A percentile compares a stretch with the other conserved stretches of the same genome.
These are phyloP conservation scores for Crypturellus tataupa DNA, from an alignment of 2,797 vertebrate genomes.

Conservation along the genomic window DNA sequence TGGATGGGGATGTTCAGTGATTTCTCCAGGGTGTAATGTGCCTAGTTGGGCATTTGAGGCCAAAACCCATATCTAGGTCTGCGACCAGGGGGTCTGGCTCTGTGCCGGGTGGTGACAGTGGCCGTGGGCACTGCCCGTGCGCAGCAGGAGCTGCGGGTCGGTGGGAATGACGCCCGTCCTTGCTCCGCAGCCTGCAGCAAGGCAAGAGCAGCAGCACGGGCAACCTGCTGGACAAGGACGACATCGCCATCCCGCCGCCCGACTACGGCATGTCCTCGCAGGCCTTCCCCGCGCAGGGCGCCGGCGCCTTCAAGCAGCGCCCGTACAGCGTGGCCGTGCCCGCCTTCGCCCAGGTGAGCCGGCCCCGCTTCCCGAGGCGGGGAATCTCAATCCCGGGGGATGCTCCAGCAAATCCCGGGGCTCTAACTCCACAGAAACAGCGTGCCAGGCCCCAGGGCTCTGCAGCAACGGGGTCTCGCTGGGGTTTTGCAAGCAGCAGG, in stretches of 20 bases:
- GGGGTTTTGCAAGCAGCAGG: background rate
- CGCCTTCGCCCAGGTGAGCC: slow-evolving; percentile 91
- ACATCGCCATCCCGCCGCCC: slow-evolving; percentile 83
- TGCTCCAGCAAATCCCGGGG: background rate
- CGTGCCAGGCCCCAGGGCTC: rapidly evolving
- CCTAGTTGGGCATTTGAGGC: background rate
- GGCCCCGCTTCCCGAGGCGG: too few relatives aligned
- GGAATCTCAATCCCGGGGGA: background rate
- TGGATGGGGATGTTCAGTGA: rapidly evolving
- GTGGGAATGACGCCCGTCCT: background rate
- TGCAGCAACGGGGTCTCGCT: rapidly evolving
- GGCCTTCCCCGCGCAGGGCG: slow-evolving; percentile 82
- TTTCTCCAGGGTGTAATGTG: rapidly evolving
- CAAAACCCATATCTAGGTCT: background rate
- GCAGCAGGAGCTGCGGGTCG: too few relatives aligned
- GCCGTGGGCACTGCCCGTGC: background rate
- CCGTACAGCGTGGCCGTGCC: slow-evolving; percentile 93
- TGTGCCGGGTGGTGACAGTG: background rate
- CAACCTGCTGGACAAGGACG: slow-evolving; percentile 94
- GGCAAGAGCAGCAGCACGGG: slow-evolving; percentile 97
- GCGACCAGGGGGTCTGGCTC: background rate
- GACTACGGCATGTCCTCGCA: slow-evolving; percentile 88
- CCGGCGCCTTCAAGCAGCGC: slow-evolving; percentile 87
- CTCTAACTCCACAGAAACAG: rapidly evolving
- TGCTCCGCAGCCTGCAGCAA: slow-evolving; percentile 87